phyloP scores from a whole-genome alignment of 2,797 vertebrate genomes.

The Salmo trutta region DNA sequence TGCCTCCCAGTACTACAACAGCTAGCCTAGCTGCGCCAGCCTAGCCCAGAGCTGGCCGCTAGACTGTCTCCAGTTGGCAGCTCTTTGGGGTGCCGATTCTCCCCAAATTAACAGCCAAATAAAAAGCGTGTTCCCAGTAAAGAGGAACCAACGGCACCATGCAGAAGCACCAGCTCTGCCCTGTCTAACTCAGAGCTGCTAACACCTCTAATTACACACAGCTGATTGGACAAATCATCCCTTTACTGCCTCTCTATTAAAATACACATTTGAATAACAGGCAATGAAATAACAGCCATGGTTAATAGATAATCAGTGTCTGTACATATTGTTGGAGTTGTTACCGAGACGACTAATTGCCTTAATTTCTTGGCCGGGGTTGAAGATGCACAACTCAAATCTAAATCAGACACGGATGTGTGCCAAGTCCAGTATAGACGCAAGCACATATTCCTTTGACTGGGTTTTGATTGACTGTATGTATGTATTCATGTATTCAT shows the following conservation, averaged over 20 bases:
- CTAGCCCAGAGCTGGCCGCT: background rate
- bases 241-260: background rate
- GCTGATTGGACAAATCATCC: conserved; percentile 45
- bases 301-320: conserved; percentile 55
- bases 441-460: background rate
- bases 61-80: background rate
- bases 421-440: background rate
- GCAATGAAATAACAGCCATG: conserved; percentile 2
- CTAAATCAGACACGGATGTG: conserved; percentile 18
- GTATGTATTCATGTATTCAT: background rate
- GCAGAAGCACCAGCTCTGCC: background rate
- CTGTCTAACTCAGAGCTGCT: background rate
- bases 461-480: background rate
- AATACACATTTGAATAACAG: background rate
- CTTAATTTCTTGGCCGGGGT: conserved; percentile 52
- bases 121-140: background rate
- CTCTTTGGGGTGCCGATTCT: background rate
- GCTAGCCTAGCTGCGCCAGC: background rate
- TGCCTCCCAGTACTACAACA: background rate
- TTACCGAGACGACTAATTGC: conserved; percentile 50
- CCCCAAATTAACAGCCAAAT: background rate
- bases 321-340: conserved; percentile 50
- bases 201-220: background rate
- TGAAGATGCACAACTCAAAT: conserved; percentile 32
- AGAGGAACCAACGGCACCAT: background rate